Evolutionary conservation across 2,888 invertebrate species (phyloP).

Genomic region (Metallyticus violacea): DNA sequence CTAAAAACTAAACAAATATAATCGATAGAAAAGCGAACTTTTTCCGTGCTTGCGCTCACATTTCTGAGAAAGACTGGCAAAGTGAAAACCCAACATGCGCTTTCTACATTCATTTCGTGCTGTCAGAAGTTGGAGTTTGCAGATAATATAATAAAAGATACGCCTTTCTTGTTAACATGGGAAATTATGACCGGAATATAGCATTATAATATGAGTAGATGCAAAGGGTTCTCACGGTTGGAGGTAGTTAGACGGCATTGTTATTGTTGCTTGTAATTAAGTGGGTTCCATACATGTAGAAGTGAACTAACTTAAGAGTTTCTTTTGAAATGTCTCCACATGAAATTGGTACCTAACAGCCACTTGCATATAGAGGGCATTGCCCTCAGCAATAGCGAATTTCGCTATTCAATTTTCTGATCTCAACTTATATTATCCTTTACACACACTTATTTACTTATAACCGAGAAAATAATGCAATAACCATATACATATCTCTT

Average conservation of each 20-base stretch:
- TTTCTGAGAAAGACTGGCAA: slow-evolving; percentile 14
- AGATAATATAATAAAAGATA: slow-evolving; percentile 12
- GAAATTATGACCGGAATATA: slow-evolving; percentile 1
- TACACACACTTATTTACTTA: too few species aligned
- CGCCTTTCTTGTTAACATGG: slow-evolving; percentile 15
- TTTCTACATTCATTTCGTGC: slow-evolving; percentile 14
- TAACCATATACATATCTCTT: too few species aligned
- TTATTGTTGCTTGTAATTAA: slow-evolving; percentile 1
- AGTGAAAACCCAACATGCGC: not conserved
- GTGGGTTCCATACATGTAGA: not conserved
- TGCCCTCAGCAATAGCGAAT: not conserved
- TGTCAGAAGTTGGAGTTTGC: not conserved
- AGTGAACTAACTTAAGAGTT: not conserved
- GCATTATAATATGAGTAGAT: slow-evolving; percentile 3
- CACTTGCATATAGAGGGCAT: not conserved
- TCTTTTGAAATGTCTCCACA: not conserved
- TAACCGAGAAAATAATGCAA: too few species aligned
- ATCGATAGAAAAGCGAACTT: not conserved
- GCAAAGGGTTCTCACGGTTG: not conserved
- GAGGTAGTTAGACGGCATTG: not conserved
- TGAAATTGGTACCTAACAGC: not conserved
- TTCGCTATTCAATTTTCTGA: too few species aligned
- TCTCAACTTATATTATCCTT: too few species aligned
- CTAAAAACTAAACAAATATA: not conserved
- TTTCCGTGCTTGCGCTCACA: not conserved